phyloP scores from a whole-genome alignment of 2,888 invertebrate genomes.

The Ernsta delagoae region DNA sequence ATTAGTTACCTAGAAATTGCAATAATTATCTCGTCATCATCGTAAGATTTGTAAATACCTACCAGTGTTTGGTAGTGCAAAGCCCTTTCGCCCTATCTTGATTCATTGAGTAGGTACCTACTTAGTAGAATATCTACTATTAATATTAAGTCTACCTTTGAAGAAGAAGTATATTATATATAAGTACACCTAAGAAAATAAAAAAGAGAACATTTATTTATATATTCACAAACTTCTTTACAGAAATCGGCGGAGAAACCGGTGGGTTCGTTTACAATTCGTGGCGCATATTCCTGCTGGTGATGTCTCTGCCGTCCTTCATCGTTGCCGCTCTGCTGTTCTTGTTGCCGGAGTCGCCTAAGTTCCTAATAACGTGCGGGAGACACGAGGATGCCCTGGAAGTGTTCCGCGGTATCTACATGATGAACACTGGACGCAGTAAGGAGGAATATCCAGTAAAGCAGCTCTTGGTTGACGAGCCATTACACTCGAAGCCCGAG shows the following conservation, averaged over 20 bases:
- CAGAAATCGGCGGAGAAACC: slow-evolving; percentile 88
- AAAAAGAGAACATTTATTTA: too few relatives aligned
- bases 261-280: slow-evolving; percentile 92
- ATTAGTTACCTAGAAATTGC: too few relatives aligned
- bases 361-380: slow-evolving; percentile 92
- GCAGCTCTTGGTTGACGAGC: slow-evolving; percentile 87
- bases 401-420: slow-evolving; percentile 92
- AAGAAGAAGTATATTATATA: too few relatives aligned
- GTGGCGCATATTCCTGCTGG: slow-evolving; percentile 95
- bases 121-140: too few relatives aligned
- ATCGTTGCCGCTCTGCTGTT: slow-evolving; percentile 93
- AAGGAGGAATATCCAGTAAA: slow-evolving; percentile 91
- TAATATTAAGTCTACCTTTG: too few relatives aligned
- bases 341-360: slow-evolving; percentile 95
- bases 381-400: slow-evolving; percentile 92
- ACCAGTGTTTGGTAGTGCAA: too few relatives aligned
- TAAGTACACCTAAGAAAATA: too few relatives aligned
- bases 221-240: too few relatives aligned
- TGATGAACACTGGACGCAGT: slow-evolving; percentile 91
- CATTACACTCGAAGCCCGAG: slow-evolving; percentile 75
- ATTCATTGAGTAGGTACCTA: too few relatives aligned
- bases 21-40: too few relatives aligned
- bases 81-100: too few relatives aligned
- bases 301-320: slow-evolving; percentile 95
- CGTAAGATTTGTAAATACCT: too few relatives aligned